Conservation (phyloP, 2,888 invertebrate species). For the Anagyrus pseudococci region DNA sequence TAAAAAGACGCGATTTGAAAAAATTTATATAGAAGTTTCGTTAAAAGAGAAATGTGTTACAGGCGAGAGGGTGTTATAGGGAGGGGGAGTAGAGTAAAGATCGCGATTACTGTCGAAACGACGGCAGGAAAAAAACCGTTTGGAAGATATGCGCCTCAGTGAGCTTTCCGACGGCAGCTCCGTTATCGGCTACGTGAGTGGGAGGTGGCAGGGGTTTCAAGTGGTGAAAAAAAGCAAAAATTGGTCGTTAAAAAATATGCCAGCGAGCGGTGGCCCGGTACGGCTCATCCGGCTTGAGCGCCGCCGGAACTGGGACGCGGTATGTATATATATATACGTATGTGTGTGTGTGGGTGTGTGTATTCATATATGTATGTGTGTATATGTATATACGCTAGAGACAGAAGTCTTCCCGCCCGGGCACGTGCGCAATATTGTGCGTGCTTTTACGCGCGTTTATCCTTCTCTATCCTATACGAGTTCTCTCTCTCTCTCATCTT, state of each 20-base stretch:
- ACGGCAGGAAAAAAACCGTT: conserved; percentile 27
- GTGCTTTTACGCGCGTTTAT: conserved; percentile 40
- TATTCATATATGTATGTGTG: no score
- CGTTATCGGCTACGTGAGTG: neutral
- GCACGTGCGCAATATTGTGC: conserved; percentile 44
- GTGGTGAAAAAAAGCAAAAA: no score
- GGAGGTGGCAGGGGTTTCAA: no score
- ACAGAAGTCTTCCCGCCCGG: no score
- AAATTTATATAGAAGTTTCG: conserved; percentile 36
- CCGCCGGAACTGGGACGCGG: no score
- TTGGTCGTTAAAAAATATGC: conserved; percentile 34
- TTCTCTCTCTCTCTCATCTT: conserved; percentile 1
- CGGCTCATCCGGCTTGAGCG: no score
- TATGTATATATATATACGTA: no score
- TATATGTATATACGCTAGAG: no score
- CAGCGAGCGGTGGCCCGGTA: no score
- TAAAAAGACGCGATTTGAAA: conserved; percentile 37
- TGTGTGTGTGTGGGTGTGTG: no score
- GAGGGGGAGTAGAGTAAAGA: conserved; percentile 9
- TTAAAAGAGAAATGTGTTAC: no score
- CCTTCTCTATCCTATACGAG: conserved; percentile 1
- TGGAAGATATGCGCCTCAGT: conserved; percentile 35
- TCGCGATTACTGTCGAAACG: conserved; percentile 18
- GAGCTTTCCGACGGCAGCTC: no score
- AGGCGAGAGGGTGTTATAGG: neutral